Conservation (phyloP, 1,140 invertebrate species). For the Aphelenchoides fujianensis region DNA sequence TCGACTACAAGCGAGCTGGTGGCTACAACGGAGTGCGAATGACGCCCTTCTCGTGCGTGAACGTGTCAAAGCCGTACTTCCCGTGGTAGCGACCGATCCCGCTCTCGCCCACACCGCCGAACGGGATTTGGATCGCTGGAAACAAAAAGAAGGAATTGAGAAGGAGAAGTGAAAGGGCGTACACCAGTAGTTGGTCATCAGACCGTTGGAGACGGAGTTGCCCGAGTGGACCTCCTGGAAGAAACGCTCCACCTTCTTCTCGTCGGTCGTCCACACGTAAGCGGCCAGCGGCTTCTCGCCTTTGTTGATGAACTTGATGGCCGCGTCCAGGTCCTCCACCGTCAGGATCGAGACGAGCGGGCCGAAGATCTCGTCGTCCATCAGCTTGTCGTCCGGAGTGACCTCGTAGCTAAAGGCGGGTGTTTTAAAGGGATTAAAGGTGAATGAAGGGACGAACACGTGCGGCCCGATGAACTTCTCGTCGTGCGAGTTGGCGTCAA, state of each 20-base stretch:
- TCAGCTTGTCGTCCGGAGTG: conserved; percentile 31
- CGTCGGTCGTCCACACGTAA: conserved; percentile 18
- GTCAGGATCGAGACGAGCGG: conserved; percentile 7
- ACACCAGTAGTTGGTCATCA: conserved; percentile 66
- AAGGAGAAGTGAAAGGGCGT: not conserved
- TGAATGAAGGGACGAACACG: conserved; percentile 36
- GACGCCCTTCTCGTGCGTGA: conserved; percentile 82
- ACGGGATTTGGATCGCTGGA: conserved; percentile 61
- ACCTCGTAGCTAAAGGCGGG: conserved; percentile 30
- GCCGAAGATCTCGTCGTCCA: conserved; percentile 36
- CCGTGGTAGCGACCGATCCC: conserved; percentile 82
- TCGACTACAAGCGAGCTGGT: no score
- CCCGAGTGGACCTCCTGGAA: conserved; percentile 74
- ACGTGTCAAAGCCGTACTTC: conserved; percentile 82
- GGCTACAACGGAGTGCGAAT: conserved; percentile 63
- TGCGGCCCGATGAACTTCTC: conserved; percentile 47
- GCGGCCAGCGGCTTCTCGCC: conserved; percentile 38
- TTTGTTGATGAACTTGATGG: conserved; percentile 29
- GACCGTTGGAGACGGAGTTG: conserved; percentile 81
- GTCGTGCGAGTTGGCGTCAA: conserved; percentile 32
- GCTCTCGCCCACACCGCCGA: conserved; percentile 72
- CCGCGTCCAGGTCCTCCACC: conserved; percentile 20
- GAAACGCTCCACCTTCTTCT: conserved; percentile 23
- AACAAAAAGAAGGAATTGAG: conserved; percentile 57
- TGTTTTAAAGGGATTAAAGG: no score